Conservation (phyloP, 2,797 vertebrate genomes). For the Sylvia borin region DNA sequence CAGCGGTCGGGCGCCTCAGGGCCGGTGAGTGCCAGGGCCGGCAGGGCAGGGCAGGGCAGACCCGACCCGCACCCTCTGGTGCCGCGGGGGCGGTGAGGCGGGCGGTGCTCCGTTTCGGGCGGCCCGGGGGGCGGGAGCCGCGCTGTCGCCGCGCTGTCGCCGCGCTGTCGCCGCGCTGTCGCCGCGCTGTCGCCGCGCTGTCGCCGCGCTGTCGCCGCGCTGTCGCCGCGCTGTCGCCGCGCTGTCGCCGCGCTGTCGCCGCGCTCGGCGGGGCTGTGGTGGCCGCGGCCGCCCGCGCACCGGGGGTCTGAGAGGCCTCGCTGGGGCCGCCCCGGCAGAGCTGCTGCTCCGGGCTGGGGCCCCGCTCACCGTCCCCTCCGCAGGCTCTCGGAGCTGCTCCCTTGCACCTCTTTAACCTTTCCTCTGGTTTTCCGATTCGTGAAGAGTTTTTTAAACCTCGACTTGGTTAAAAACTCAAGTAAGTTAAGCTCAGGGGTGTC, state of each 20-base stretch:
- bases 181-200: background rate
- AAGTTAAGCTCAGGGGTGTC: background rate
- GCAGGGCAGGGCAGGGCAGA: background rate
- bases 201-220: background rate
- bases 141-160: background rate
- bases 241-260: background rate
- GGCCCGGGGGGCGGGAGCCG: background rate
- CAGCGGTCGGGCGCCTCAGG: background rate
- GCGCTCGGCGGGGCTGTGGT: background rate
- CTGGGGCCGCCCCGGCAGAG: background rate
- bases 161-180: background rate
- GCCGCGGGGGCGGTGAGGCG: background rate
- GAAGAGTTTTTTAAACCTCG: accelerated
- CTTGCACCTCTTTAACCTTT: too few relatives aligned
- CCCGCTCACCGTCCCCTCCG: accelerated
- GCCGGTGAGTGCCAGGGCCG: background rate
- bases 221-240: background rate
- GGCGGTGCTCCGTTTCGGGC: background rate
- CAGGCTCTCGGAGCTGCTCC: accelerated
- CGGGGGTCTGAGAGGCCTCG: background rate
- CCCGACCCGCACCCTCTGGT: too few relatives aligned
- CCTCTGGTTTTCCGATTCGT: accelerated
- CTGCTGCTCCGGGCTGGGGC: background rate
- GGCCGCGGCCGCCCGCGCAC: background rate
- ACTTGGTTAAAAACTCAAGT: accelerated